Base-by-base conservation (phyloP, 2,113 vertebrate species). In the Mobula hypostoma region DNA sequence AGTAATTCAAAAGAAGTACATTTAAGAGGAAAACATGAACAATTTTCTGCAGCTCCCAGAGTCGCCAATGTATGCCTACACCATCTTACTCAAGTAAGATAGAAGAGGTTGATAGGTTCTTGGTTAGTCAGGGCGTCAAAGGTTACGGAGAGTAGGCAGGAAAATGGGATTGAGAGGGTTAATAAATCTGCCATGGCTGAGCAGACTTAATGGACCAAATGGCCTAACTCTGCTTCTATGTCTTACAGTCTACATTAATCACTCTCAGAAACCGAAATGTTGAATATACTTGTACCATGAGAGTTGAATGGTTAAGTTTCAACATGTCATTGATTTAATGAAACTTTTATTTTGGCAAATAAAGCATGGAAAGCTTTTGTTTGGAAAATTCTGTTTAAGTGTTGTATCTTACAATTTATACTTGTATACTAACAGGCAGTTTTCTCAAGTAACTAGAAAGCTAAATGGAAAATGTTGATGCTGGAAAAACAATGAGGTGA, bases 381-480 rank as follows among this genome's bases (percentile, higher is more conserved):
- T 93, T 48, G 56, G 36, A 74, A 93, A 93, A 93, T 63, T 90
- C 36, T 56, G 27, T 72, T 74, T 93, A 93, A 56, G 70, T 93
- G 91, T 92, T 40, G 72, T 76, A 56, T 24, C 32, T 74, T 56
- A 93, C 70, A 36, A 76, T 93, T 93, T 74, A 36, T 76, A 93
- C 91, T 93, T 76, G 70, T 80, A 94, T 93, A 88, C 91, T 56
- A 74, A 90, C 94, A 77, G 68, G 77, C 70, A 94, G 80, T 70
- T 87, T 93, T 85, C 80, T 94, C 76, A 91, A 94, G 94, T 87
- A 79, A 87, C 94, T 40, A 70, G 76, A 94, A 94, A 91, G 94
- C 94, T 94, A 95, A 95, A 94, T 94, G 94, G 61, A 94, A 94
- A 94, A 78, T 94, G 94, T 95, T 95, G 94, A 94, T 72, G 94